Evolutionary conservation across 1,140 invertebrate genomes (phyloP), one percentile per base, ranked within the genome.

Genomic region (Adelges cooleyi): DNA sequence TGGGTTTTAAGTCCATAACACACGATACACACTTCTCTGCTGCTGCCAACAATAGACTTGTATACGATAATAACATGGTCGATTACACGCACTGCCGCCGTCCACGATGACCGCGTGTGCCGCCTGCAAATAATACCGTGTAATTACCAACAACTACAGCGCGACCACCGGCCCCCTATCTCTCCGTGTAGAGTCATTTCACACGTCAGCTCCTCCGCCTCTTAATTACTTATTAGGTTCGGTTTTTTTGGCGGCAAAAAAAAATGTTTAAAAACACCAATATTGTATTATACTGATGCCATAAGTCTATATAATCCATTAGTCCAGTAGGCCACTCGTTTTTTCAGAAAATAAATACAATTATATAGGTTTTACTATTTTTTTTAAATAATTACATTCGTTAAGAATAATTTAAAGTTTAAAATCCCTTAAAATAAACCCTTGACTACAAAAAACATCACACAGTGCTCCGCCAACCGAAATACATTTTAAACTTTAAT

Each of bases 61-160:
- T n/a, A n/a, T n/a, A n/a, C n/a, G n/a, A 46, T 42, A 62, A 33
- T 33, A 44, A 18, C 33, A 42, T 40, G 15, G 2, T 25, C 56
- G 56, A 62, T 62, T 62, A 62, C 56, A 62, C 56, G 56, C 56
- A 62, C 56, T 48, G 25, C 18, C 25, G 56, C 17, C 22, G 42
- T 46, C 33, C 27, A 22, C 27, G 8, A 44, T 15, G 40, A 17
- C 40, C 40, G n/a, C n/a, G 17, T 17, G 25, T 44, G 11, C 15
- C 4, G n/a, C 4, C 42, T 33, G 56, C 42, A 62, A 46, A 48
- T n/a, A 17, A 33, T 17, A 48, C 17, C 33, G 44, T 42, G n/a
- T 44, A 59, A 59, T 59, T 42, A 42, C 44, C 38, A 13, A 59
- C 22, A n/a, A n/a, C n/a, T n/a, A n/a, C n/a, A n/a, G n/a, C n/a